phyloP scores from a whole-genome alignment of 2,888 invertebrate species.

The Drosophila pseudotalamancana region DNA sequence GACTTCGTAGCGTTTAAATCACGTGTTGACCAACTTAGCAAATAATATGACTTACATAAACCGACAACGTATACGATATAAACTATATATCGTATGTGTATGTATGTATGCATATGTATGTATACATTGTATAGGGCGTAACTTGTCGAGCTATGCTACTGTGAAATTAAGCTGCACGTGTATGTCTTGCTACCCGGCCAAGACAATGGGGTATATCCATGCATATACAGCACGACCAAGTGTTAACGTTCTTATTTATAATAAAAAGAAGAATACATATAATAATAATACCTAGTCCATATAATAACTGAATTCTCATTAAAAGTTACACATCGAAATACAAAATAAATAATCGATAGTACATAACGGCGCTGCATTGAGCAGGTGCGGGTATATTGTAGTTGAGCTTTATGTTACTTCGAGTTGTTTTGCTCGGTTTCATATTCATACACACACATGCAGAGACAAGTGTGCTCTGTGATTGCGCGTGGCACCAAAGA shows the following conservation, averaged over 20 bases:
- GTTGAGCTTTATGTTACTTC: conserved; percentile 5
- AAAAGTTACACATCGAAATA: not conserved
- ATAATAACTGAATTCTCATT: too few species aligned
- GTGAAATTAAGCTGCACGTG: conserved; percentile 54
- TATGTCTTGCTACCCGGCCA: conserved; percentile 18
- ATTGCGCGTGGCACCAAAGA: conserved; percentile 49
- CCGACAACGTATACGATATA: conserved; percentile 5
- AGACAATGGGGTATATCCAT: not conserved
- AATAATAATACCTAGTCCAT: too few species aligned
- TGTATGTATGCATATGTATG: not conserved
- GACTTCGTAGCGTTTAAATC: conserved; percentile 36
- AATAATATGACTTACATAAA: not conserved
- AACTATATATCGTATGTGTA: too few species aligned
- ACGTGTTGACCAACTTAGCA: conserved; percentile 24
- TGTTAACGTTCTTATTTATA: conserved; percentile 1
- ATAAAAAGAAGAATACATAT: too few species aligned
- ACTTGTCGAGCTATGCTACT: conserved; percentile 16
- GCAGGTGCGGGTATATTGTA: conserved; percentile 22
- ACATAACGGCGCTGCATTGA: too few species aligned
- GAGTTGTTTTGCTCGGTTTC: conserved; percentile 24
- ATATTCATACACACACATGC: too few species aligned
- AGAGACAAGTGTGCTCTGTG: too few species aligned
- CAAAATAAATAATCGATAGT: not conserved
- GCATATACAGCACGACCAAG: not conserved
- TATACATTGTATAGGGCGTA: too few species aligned